Base-by-base conservation (phyloP, 2,888 invertebrate species). In the Homarus gammarus region DNA sequence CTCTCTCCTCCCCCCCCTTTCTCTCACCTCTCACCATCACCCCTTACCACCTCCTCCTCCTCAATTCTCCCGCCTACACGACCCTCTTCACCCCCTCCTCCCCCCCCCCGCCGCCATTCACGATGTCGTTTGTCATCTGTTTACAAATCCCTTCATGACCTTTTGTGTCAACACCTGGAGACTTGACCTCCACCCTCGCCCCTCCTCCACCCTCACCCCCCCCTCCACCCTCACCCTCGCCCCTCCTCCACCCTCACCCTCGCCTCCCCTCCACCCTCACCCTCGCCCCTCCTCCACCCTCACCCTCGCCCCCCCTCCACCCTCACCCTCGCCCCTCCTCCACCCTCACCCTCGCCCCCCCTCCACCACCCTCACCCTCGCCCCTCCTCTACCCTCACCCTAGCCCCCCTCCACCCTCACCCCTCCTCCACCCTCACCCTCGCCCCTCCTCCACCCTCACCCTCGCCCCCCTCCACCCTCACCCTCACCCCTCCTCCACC, bases 131-230 rank as follows among this genome's bases (percentile, higher is more conserved):
- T 73, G 73, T 73, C 73, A 73, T 73, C 73, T 73, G 73, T 73
- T 73, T 73, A 73, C 73, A 73, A 73, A 73, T 73, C 73, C 73
- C 72, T 31, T 73, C 73, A 73, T n/a, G 38, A 36, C 38, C 38
- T 38, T 33, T 33, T 73, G n/a, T 38, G 38, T 22, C 33, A 72
- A 27, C 72, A 72, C 72, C 72, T 72, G 72, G 72, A n/a, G 22
- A 18, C 56, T 0, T n/a, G 18, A 56, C 12, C 56, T 56, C 5
- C 22, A 12, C 5, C 44, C 6, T 49, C 49, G 6, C 6, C 5
- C 5, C n/a, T n/a, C n/a, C 31, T 31, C 31, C 49, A 15, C 49
- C 49, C 12, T 1, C 10, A 15, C 49, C 49, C 49, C 8, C 15
- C 49, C 49, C 0, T 49, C 49, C 49, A 49, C 31, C 31, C 31